Conservation (phyloP, 92 coral and sea anemone species). For the Nematostella vectensis region DNA sequence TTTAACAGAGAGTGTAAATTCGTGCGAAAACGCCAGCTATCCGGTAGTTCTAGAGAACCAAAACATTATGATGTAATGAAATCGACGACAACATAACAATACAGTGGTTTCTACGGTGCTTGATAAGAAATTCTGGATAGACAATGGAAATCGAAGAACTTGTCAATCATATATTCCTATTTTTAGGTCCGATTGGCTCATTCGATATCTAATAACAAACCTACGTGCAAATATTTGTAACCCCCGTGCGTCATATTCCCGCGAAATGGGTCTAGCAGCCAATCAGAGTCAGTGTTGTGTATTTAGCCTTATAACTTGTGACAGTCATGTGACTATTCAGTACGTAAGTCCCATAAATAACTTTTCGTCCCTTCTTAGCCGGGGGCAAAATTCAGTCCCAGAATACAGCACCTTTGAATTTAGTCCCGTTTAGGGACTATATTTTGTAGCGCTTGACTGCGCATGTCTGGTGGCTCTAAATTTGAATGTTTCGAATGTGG, state of each 20-base stretch:
- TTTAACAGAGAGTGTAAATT: background rate
- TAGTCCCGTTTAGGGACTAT: background rate
- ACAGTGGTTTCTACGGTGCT: background rate
- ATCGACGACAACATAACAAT: conserved; percentile 3
- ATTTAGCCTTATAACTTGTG: conserved; percentile 16
- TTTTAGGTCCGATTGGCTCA: background rate
- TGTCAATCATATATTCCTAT: background rate
- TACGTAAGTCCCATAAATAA: no score
- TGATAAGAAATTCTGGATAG: background rate
- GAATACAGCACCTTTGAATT: no score
- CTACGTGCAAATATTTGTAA: conserved; percentile 1
- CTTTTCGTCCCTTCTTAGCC: no score
- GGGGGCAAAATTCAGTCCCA: no score
- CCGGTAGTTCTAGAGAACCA: conserved; percentile 36
- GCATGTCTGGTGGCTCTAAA: conserved; percentile 89
- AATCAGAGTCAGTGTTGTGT: background rate
- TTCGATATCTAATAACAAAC: background rate
- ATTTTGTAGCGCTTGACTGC: conserved; percentile 22
- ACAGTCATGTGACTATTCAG: conserved; percentile 45
- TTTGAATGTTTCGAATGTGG: conserved; percentile 80
- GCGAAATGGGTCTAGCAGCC: background rate
- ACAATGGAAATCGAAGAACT: background rate
- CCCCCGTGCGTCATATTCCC: background rate
- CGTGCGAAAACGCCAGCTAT: background rate
- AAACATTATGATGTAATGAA: conserved; percentile 95